phyloP scores from a whole-genome alignment of 2,113 vertebrate species.

The Ptilonorhynchus violaceus region DNA sequence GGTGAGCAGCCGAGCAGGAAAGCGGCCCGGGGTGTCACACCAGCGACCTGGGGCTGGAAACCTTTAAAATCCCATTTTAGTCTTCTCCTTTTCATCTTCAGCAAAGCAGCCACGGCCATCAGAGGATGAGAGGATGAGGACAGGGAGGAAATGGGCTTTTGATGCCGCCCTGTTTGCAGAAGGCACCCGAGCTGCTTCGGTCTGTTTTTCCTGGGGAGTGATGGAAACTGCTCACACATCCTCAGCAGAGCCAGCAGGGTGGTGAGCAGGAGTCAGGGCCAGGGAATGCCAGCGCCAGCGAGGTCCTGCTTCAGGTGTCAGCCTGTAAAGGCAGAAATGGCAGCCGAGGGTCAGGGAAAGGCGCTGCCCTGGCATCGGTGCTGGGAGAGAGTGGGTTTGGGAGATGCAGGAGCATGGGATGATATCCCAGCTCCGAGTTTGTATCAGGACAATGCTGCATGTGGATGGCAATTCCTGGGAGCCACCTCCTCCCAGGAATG shows the following conservation, averaged over 20 bases:
- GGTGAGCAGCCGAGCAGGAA: neutral
- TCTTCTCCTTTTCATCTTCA: neutral
- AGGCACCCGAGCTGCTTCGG: rapidly evolving
- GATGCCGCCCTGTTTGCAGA: neutral
- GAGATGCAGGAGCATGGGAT: neutral
- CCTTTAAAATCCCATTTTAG: neutral
- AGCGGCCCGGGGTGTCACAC: neutral
- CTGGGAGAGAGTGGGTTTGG: neutral
- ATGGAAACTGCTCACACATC: neutral
- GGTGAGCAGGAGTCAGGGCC: neutral
- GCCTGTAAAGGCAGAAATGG: neutral
- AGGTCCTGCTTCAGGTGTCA: neutral
- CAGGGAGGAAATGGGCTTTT: neutral
- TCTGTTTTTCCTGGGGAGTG: neutral
- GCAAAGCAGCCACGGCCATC: neutral
- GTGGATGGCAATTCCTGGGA: neutral
- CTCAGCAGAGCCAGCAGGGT: neutral
- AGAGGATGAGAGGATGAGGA: neutral
- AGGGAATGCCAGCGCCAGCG: neutral
- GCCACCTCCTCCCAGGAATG: neutral
- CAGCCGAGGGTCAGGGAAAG: neutral
- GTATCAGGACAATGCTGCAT: rapidly evolving
- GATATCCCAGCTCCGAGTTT: neutral
- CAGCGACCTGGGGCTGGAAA: neutral
- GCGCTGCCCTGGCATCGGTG: neutral